Base-by-base conservation (phyloP, 2,888 invertebrate species). In the Gari tellinella region DNA sequence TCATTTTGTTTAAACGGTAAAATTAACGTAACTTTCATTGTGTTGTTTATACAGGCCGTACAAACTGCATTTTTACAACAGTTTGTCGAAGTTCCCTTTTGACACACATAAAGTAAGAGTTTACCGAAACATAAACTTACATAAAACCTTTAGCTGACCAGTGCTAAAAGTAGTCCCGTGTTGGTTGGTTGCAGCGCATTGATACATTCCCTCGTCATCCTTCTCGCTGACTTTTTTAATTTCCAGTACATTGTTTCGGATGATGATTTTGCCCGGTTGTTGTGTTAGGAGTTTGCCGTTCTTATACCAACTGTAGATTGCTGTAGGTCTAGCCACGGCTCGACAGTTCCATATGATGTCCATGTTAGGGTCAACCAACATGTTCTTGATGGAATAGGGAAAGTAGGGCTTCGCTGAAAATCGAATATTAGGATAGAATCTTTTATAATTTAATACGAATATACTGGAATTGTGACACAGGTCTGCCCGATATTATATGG, bases 201-300 rank as follows among this genome's bases (percentile, higher is more conserved):
- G 98, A 91, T 96, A 99, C 97, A 98, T 97, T 26, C 96, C 98
- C 61, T 96, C 95, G 92, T 99, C 98, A 85, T 95, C 63, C 14
- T 23, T 45, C 3, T 67, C 61, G 14, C 75, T 62, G 3, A 86
- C 79, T 1, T 72, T 67, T 1, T 21, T 21, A 21, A 90, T 88
- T 8, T 57, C 81, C 31, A 88, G 62, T 8, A 78, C 63, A 49
- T 86, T 88, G 0, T 49, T 23, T 3, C n/a, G 37, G 40, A 82
- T 61, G 66, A 81, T 79, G 31, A 77, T 72, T 10, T 63, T 17
- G 4, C 74, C 70, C 5, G 63, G 46, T 5, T 61, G 37, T 2
- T 17, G 40, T 19, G 26, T 15, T 0, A 74, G 31, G 12, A 58
- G 58, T 40, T 31, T 25, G 2, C 72, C 77, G 51, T 77, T 58